These are phyloP conservation scores for Pomatostomus ruficeps DNA, from an alignment of 2,113 vertebrate species.

Conservation along the genomic window DNA sequence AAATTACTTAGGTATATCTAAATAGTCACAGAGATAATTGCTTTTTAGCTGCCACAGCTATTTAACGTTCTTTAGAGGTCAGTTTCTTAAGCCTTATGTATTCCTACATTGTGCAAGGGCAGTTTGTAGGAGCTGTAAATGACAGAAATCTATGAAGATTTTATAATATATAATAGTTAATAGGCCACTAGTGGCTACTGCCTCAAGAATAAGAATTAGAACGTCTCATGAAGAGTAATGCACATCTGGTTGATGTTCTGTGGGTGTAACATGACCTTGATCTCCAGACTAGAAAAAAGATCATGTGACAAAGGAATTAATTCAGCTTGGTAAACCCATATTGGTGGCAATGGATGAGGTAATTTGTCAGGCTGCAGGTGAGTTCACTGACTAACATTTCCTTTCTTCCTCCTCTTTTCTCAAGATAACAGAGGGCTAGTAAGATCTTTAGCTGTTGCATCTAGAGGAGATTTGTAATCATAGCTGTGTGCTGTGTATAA, in stretches of 20 bases:
- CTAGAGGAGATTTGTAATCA: slow-evolving; percentile 52
- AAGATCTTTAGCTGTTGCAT: background rate
- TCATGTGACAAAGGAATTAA: slow-evolving; percentile 50
- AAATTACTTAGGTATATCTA: slow-evolving; percentile 31
- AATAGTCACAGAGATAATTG: slow-evolving; percentile 37
- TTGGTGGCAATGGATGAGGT: slow-evolving; percentile 25
- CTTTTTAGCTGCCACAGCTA: slow-evolving; percentile 28
- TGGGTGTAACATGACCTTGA: slow-evolving; percentile 45
- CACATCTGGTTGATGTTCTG: slow-evolving; percentile 29
- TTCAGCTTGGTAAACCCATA: slow-evolving; percentile 5
- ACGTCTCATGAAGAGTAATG: background rate
- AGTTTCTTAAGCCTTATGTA: background rate
- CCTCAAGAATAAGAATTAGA: slow-evolving; percentile 46
- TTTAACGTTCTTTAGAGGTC: slow-evolving; percentile 43
- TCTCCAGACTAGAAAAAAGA: slow-evolving; percentile 2
- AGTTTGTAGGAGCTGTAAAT: slow-evolving; percentile 1
- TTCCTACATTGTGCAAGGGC: background rate
- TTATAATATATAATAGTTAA: slow-evolving; percentile 52
- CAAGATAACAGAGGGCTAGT: background rate
- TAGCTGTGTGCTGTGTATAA: background rate
- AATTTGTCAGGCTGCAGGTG: slow-evolving; percentile 24
- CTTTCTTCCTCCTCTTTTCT: background rate
- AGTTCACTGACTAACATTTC: slow-evolving; percentile 16
- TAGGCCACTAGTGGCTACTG: slow-evolving; percentile 21
- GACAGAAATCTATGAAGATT: slow-evolving; percentile 21